Evolutionary conservation across 2,888 invertebrate species (phyloP), one percentile per base, ranked within the genome.

Genomic region (Volucella inflata): DNA sequence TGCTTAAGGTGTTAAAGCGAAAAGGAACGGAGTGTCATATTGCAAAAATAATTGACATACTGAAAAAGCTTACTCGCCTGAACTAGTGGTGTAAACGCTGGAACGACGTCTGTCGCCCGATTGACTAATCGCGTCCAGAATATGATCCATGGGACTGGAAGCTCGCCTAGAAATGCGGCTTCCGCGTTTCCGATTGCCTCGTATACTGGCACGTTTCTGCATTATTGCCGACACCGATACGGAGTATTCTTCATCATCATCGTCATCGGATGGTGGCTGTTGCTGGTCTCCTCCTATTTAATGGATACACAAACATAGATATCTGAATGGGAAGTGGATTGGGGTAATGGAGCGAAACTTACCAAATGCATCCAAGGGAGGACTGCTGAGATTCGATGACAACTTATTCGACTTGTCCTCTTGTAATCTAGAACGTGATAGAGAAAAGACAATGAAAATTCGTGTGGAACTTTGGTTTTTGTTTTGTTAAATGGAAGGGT

Each of bases 161-260:
- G 95, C 93, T 77, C 95, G 92, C 57, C 95, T 92, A 84, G 94
- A 93, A 67, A 93, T 93, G 71, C 94, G 93, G 36, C 94, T 94
- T 80, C 95, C 95, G 87, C 91, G 91, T 88, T 91, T 92, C 4
- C 95, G 95, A 68, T 95, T 94, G 57, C 95, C 94, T 70, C 96
- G 94, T 40, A 95, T 94, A 87, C 96, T 97, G 65, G 96, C 96
- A 71, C 96, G 94, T 72, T 96, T 93, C 90, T 96, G 96, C 89
- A 97, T 94, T 88, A 97, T 97, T 2, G 96, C 97, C 89, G 95
- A 96, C 75, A 97, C 95, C 89, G 97, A 97, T 9, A 95, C 95
- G 0, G 97, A 97, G 91, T 97, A 97, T 90, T 97, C 97, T 89
- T 96, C 96, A 87, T 97, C 96, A 87, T 96, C 96, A 1, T 91